These are phyloP conservation scores for Cydia splendana DNA, from an alignment of 1,140 invertebrate species.

Conservation along the genomic window DNA sequence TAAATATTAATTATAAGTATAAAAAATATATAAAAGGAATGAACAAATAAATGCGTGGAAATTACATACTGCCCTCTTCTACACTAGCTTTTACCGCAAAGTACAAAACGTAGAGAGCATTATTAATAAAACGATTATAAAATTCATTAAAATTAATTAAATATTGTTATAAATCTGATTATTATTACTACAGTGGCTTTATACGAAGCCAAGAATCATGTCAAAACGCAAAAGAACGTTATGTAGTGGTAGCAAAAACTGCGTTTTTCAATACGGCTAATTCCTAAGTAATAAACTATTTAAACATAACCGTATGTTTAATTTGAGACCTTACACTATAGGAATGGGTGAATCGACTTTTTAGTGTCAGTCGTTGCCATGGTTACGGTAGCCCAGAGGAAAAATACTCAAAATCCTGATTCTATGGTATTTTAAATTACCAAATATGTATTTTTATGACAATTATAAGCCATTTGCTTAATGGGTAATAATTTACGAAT, in stretches of 20 bases:
- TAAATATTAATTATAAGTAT: constrained; percentile 43
- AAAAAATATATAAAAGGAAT: constrained; percentile 46
- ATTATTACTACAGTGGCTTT: constrained; percentile 19
- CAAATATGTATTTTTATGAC: too few relatives aligned
- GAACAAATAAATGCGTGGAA: constrained; percentile 47
- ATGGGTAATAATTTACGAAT: too few relatives aligned
- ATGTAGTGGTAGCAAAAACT: neutral
- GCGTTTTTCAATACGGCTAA: neutral
- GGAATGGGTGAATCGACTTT: too few relatives aligned
- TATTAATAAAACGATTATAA: constrained; percentile 29
- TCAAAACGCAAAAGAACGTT: neutral
- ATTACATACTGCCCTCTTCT: constrained; percentile 30
- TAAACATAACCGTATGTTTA: constrained; percentile 36
- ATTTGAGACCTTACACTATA: constrained; percentile 10
- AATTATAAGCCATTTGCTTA: too few relatives aligned
- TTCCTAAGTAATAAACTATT: constrained; percentile 36
- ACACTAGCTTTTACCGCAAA: neutral
- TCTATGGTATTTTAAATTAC: too few relatives aligned
- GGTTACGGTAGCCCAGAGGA: too few relatives aligned
- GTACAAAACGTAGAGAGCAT: constrained; percentile 36
- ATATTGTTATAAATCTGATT: constrained; percentile 28
- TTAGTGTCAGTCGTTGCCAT: too few relatives aligned
- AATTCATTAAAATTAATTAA: constrained; percentile 31
- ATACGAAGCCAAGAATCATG: constrained; percentile 8
- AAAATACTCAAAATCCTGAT: too few relatives aligned